Evolutionary conservation across 2,113 vertebrate genomes (phyloP).

Genomic region (Scomber colias): DNA sequence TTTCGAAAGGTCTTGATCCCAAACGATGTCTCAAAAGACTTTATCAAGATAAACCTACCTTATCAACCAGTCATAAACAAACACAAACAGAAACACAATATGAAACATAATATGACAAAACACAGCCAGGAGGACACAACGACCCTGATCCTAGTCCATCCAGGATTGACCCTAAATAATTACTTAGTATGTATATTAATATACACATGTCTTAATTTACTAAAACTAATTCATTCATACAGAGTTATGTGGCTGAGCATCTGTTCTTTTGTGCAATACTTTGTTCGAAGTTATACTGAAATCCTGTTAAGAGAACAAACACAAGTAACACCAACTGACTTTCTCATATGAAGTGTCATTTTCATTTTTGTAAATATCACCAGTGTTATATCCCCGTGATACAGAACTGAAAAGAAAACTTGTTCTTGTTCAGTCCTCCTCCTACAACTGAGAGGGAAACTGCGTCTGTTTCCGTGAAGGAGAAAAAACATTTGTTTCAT

Average conservation of each 20-base stretch:
- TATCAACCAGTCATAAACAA: not conserved
- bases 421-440: not conserved
- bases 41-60: not conserved
- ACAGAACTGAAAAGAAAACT: conserved; percentile 16
- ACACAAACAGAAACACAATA: not conserved
- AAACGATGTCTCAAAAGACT: not conserved
- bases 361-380: not conserved
- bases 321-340: not conserved
- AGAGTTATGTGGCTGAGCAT: not conserved
- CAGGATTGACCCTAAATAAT: not conserved
- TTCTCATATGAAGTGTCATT: not conserved
- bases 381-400: not conserved
- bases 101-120: not conserved
- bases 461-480: conserved; percentile 11
- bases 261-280: not conserved
- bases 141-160: too few relatives aligned
- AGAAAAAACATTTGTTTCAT: conserved; percentile 4
- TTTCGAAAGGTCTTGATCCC: conserved; percentile 27
- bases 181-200: not conserved
- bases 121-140: not conserved
- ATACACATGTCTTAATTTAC: not conserved
- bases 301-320: not conserved
- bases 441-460: not conserved
- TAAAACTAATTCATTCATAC: not conserved
- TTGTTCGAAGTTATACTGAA: not conserved